Evolutionary conservation across 2,113 vertebrate species (phyloP).

Genomic region (Ammodytes marinus): DNA sequence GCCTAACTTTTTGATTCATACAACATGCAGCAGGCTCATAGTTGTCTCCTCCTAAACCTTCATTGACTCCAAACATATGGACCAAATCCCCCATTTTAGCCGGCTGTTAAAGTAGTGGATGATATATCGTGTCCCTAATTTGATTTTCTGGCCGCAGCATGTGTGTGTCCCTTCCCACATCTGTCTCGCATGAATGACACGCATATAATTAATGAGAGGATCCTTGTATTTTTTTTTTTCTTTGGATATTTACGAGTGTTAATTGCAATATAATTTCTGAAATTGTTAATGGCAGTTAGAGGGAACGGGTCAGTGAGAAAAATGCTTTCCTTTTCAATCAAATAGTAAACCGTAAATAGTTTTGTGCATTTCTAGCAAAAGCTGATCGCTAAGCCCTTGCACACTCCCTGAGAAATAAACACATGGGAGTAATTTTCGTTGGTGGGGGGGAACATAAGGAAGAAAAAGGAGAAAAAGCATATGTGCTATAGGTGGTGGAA

Average conservation of each 20-base stretch:
- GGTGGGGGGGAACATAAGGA: conserved; percentile 41
- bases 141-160: conserved; percentile 78
- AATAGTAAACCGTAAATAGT: conserved; percentile 21
- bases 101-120: conserved; percentile 68
- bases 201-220: conserved; percentile 56
- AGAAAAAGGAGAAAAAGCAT: conserved; percentile 48
- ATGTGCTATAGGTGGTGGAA: conserved; percentile 63
- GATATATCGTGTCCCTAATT: conserved; percentile 79
- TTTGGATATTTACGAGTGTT: conserved; percentile 41
- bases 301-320: background rate
- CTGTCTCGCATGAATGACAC: conserved; percentile 55
- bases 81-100: conserved; percentile 73
- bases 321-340: conserved; percentile 2
- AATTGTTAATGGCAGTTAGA: conserved; percentile 15
- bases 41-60: conserved; percentile 68
- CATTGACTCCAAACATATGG: conserved; percentile 83
- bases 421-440: conserved; percentile 61
- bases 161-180: conserved; percentile 73
- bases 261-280: conserved; percentile 38
- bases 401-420: conserved; percentile 46
- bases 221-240: conserved; percentile 12
- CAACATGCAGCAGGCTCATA: conserved; percentile 59
- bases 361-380: conserved; percentile 26
- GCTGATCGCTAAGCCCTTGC: conserved; percentile 6
- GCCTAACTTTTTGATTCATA: conserved; percentile 69